These are phyloP conservation scores for Chymomyza procnemis DNA, from an alignment of 2,888 invertebrate genomes.

Conservation along the genomic window DNA sequence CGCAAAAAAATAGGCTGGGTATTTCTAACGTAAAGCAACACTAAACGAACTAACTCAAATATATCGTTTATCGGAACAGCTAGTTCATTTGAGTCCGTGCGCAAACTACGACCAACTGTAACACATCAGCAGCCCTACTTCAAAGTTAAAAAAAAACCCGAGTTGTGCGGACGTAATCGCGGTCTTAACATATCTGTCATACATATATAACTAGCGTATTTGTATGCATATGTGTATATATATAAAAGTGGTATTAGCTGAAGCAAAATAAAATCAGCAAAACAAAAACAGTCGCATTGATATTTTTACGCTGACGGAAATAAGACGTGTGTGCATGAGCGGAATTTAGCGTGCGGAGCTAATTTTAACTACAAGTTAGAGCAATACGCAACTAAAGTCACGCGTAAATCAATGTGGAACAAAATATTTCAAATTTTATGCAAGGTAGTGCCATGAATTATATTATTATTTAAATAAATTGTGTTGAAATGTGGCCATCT, in stretches of 20 bases:
- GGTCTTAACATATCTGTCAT: background rate
- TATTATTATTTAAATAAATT: conserved; percentile 4
- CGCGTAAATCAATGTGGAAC: conserved; percentile 30
- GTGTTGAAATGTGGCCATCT: conserved; percentile 36
- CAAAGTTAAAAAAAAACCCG: background rate
- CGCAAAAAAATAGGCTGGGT: background rate
- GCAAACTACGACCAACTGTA: background rate
- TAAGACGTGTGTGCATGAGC: conserved; percentile 26
- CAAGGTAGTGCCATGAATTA: conserved; percentile 19
- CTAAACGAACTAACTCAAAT: background rate
- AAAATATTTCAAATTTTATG: conserved; percentile 29
- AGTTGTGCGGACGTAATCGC: background rate
- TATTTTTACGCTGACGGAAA: conserved; percentile 36
- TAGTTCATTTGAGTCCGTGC: background rate
- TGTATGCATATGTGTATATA: background rate
- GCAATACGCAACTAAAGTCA: conserved; percentile 25
- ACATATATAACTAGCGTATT: background rate
- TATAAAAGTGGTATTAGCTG: background rate
- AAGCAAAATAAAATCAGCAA: background rate
- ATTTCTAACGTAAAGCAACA: background rate
- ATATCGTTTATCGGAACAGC: background rate
- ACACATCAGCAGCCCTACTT: background rate
- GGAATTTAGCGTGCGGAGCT: conserved; percentile 15
- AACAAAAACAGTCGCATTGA: conserved; percentile 21
- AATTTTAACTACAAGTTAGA: conserved; percentile 22